phyloP scores from a whole-genome alignment of 2,888 invertebrate genomes.

The Metalampra italica region DNA sequence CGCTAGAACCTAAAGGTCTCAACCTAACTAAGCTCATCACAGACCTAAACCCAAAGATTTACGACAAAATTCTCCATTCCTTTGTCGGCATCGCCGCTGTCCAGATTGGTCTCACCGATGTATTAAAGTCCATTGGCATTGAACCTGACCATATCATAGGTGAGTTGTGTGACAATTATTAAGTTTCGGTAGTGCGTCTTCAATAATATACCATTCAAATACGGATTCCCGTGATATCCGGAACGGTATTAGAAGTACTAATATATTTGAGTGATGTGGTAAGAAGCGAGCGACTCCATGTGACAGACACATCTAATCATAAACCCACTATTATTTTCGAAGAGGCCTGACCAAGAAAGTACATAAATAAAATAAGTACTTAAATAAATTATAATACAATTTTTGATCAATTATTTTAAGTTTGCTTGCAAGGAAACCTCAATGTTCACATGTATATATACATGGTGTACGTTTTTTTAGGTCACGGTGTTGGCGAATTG shows the following conservation, averaged over 20 bases:
- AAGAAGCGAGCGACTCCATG: no score
- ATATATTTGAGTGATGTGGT: no score
- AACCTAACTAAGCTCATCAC: slow-evolving; percentile 82
- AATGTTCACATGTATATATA: background rate
- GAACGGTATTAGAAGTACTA: no score
- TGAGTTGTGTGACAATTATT: slow-evolving; percentile 21
- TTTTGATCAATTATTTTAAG: no score
- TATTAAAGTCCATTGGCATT: slow-evolving; percentile 69
- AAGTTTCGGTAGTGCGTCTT: background rate
- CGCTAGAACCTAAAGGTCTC: slow-evolving; percentile 80
- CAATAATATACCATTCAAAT: no score
- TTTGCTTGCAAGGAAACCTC: no score
- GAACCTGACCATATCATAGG: slow-evolving; percentile 71
- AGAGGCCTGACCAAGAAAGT: no score
- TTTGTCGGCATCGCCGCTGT: slow-evolving; percentile 88
- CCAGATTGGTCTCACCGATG: slow-evolving; percentile 76
- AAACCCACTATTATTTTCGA: no score
- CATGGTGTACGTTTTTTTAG: slow-evolving; percentile 41
- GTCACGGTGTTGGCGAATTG: slow-evolving; percentile 96
- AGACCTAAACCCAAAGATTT: slow-evolving; percentile 79
- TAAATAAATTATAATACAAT: no score
- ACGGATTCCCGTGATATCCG: no score
- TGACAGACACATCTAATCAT: no score
- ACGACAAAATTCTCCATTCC: slow-evolving; percentile 83
- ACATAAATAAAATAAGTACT: no score